Evolutionary conservation across 2,113 vertebrate species (phyloP).

Genomic region (Lichenostomus cassidix): DNA sequence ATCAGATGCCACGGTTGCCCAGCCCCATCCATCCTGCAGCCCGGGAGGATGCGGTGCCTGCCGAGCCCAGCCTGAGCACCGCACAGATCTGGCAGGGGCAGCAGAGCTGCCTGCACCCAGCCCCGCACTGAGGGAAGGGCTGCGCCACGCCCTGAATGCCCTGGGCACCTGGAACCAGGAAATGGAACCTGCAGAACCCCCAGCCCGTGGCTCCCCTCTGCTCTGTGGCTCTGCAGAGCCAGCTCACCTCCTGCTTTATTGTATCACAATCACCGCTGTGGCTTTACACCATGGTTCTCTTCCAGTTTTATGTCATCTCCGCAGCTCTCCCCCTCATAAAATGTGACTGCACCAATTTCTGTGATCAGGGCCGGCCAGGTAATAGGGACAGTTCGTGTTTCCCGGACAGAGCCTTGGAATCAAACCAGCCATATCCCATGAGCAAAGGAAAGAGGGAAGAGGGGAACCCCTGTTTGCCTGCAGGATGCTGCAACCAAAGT

Average conservation of each 20-base stretch:
- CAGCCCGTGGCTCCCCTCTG: background rate
- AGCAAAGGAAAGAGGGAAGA: background rate
- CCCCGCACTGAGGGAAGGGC: background rate
- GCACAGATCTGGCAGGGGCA: background rate
- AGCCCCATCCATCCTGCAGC: background rate
- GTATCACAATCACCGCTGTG: background rate
- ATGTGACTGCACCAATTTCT: conserved; percentile 21
- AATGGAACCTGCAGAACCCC: background rate
- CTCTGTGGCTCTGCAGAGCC: background rate
- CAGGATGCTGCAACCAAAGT: fast-evolving
- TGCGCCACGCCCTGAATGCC: background rate
- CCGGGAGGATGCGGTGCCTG: background rate
- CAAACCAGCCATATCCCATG: background rate
- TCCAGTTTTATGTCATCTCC: background rate
- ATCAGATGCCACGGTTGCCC: background rate
- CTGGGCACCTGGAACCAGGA: background rate
- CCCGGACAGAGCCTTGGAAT: background rate
- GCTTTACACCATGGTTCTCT: background rate
- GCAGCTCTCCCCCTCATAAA: background rate
- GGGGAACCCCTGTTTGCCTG: background rate
- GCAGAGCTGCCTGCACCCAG: background rate
- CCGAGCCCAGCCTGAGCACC: fast-evolving
- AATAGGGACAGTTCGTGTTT: background rate
- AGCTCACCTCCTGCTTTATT: background rate
- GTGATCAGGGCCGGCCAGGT: background rate